phyloP scores from a whole-genome alignment of 1,140 invertebrate species.

The Papilio dardanus region DNA sequence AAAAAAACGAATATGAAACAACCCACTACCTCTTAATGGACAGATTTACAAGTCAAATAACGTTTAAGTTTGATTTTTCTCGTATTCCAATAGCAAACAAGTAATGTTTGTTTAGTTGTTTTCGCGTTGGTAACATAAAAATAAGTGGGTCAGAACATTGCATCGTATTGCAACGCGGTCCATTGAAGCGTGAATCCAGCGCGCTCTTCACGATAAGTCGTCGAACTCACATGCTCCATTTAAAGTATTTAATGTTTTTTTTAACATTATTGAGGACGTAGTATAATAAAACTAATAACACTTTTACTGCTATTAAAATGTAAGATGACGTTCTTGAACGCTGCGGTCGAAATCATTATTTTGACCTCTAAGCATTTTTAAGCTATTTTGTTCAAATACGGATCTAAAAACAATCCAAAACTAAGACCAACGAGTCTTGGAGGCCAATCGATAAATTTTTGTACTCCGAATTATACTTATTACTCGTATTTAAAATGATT shows the following conservation, averaged over 20 bases:
- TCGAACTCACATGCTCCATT: constrained; percentile 74
- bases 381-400: background rate
- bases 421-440: background rate
- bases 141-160: constrained; percentile 74
- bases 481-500: background rate
- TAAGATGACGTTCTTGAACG: background rate
- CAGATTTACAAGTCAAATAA: background rate
- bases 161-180: constrained; percentile 60
- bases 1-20: background rate
- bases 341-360: background rate
- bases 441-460: background rate
- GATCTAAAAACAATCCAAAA: background rate
- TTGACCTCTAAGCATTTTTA: background rate
- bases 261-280: background rate
- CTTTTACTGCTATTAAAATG: background rate
- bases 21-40: background rate
- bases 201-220: constrained; percentile 65
- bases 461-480: background rate
- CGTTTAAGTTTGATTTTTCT: background rate
- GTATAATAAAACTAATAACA: constrained; percentile 9
- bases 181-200: constrained; percentile 64
- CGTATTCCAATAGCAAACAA: constrained; percentile 1
- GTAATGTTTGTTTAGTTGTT: constrained; percentile 39
- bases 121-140: constrained; percentile 57
- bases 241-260: constrained; percentile 45